Base-by-base conservation (phyloP, 2,797 vertebrate genomes). In the Gymnopithys bicolor region DNA sequence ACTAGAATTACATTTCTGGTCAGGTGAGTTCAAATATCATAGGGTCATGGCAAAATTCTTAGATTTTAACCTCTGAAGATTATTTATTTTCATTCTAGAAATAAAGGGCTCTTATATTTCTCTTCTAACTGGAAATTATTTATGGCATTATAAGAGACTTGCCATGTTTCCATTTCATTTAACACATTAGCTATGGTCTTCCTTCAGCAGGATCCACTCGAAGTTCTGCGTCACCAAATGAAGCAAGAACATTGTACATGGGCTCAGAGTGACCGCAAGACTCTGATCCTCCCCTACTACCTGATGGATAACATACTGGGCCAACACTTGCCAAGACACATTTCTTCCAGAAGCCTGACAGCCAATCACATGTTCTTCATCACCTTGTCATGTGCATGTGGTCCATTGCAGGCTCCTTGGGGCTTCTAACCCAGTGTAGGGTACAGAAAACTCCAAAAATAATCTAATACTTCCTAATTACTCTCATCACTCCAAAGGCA, bases 111-210 rank as follows among this genome's bases (percentile, higher is more conserved):
- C 64, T 10, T 28, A 46, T 4, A 75, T 55, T 84, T 84, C 48
- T 62, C 35, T 64, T 73, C 27, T 49, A 59, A 53, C 30, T 58
- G 22, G 8, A 75, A 52, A 85, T 71, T 0, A 83, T 81, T 87
- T 77, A 53, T 30, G 32, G 5, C 46, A 71, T 51, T 87, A 21
- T 68, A 75, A 78, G 24, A 19, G 33, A 5, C 19, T 96, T 63
- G 28, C 21, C 74, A 19, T 28, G 11, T 87, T 93, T 91, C 75
- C 82, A 53, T 85, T 64, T 43, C 49, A 93, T 88, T 94, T 94
- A 91, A 92, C 49, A 15, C 32, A 71, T 89, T 87, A 86, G 27
- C 58, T 75, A 45, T 17, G 46, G 46, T 88, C 19, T 32, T 68
- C 58, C 74, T 91, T 84, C 83, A 75, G 19, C 41, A 69, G 78